Base-by-base conservation (phyloP, 2,797 vertebrate genomes). In the Aeoliscus strigatus region DNA sequence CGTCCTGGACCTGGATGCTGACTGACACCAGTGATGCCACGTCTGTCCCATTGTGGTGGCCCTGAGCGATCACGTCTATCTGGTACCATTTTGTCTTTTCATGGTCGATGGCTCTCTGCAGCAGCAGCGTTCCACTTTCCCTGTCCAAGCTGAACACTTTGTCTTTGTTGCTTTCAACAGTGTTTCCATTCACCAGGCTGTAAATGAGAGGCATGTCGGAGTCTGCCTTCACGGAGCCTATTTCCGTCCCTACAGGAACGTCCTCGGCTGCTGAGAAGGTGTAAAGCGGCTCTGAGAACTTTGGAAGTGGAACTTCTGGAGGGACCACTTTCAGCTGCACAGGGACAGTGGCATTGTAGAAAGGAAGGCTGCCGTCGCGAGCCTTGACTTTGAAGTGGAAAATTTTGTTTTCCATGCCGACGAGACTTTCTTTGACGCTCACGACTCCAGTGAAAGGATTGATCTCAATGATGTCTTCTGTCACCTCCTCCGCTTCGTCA, bases 11-110 rank as follows among this genome's bases (percentile, higher is more conserved):
- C 64, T 97, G 92, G 60, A 99, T 92, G 68, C 86, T 93, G 54
- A 98, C 89, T 0, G 96, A 93, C 40, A 96, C 96, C 67, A 97
- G 79, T 1, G 94, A 93, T 2, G 93, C 90, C 14, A 98, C 77
- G 0, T 93, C 82, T 0, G 90, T 94, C 24, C 93, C 90, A 1
- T 93, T 90, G 49, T 94, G 91, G 53, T 79, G 92, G 28, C 93
- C 93, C 37, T 91, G 90, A 26, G 96, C 96, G 43, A 96, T 88
- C 28, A 98, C 88, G 14, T 98, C 93, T 21, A 99, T 88, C 75
- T 94, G 92, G 77, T 98, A 98, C 92, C 93, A 93, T 43, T 94
- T 97, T 14, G 92, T 97, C 75, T 88, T 93, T 63, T 99, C 96
- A 0, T 96, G 92, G 49, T 99, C 96, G 17, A 99, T 84, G 11